Percentiles rank a stretch among this genome's conserved stretches.
Conservation (phyloP, 2,888 invertebrate genomes). For the Tipula helvola region DNA sequence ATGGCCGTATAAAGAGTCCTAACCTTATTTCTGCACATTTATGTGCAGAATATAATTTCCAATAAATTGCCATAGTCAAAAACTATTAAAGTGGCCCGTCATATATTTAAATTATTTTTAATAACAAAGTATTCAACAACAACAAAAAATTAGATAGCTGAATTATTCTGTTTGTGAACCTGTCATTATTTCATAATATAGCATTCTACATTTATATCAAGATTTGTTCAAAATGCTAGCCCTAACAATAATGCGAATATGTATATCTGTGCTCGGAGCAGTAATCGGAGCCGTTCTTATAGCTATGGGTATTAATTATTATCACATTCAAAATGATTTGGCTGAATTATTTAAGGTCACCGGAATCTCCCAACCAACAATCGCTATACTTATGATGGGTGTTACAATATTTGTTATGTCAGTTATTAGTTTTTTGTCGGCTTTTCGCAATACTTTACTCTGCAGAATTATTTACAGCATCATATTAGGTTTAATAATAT, state of each 20-base stretch:
- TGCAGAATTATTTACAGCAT: neutral
- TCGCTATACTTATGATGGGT: neutral
- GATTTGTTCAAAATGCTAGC: neutral
- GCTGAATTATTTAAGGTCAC: neutral
- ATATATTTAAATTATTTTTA: no score
- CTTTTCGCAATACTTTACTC: neutral
- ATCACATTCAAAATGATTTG: neutral
- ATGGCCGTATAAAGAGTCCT: no score
- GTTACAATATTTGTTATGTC: neutral
- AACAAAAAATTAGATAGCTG: neutral
- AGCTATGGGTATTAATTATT: neutral
- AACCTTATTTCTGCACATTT: no score
- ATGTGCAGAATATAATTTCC: no score
- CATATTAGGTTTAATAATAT: neutral
- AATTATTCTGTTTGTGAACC: neutral
- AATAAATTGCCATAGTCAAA: no score
- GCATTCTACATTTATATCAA: neutral
- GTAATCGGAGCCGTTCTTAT: neutral
- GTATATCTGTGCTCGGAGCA: neutral
- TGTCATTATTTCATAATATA: neutral
- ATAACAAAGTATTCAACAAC: neutral
- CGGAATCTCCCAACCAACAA: neutral
- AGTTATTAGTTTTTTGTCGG: neutral
- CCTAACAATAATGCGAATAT: neutral
- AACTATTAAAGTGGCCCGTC: no score